Evolutionary conservation across 2,888 invertebrate species (phyloP).

Genomic region (Glyphotaelius pellucidus): DNA sequence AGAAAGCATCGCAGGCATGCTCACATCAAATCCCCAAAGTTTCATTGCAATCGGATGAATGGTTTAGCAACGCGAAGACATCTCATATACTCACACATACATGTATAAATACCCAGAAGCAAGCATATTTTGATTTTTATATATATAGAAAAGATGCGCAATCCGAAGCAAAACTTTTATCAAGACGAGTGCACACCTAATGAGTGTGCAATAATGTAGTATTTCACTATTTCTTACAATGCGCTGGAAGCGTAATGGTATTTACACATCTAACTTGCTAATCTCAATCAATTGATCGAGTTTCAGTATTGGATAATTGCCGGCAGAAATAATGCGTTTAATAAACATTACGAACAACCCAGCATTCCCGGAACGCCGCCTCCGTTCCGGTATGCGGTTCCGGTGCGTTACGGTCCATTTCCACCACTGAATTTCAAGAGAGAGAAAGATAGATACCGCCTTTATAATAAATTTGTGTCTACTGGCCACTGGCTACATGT

Average conservation of each 20-base stretch:
- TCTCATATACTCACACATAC: no score
- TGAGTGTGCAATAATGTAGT: not conserved
- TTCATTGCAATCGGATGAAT: no score
- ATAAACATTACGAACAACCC: not conserved
- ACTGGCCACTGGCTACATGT: not conserved
- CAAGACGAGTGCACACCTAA: not conserved
- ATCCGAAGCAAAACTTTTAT: not conserved
- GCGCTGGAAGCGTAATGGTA: not conserved
- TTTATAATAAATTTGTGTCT: not conserved
- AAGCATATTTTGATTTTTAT: no score
- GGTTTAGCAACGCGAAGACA: no score
- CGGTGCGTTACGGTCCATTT: conserved; percentile 22
- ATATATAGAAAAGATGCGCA: no score
- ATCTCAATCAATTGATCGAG: conserved; percentile 20
- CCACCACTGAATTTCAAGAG: conserved; percentile 20
- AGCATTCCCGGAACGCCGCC: not conserved
- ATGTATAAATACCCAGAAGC: no score
- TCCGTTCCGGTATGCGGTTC: not conserved
- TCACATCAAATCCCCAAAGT: no score
- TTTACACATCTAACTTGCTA: not conserved
- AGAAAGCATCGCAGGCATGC: no score
- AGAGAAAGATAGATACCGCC: not conserved
- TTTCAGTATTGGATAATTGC: not conserved
- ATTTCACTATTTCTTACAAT: not conserved
- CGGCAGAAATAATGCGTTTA: not conserved